Conservation (phyloP, 2,888 invertebrate species). For the Amphiduros pacificus region DNA sequence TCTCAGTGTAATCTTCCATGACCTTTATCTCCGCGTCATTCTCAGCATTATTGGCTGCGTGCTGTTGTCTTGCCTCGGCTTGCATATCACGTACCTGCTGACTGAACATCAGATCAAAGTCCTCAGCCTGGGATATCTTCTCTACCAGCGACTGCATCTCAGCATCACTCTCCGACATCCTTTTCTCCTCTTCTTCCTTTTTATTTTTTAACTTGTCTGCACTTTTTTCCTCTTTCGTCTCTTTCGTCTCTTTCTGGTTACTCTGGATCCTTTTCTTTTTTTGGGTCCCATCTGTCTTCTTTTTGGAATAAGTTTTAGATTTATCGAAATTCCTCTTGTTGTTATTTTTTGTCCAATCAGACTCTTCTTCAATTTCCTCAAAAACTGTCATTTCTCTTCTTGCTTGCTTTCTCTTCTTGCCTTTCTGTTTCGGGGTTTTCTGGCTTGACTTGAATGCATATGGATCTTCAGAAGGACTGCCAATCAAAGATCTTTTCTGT, state of each 20-base stretch:
- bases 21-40: background rate
- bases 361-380: background rate
- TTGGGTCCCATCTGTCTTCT: background rate
- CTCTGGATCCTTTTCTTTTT: background rate
- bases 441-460: slow-evolving; percentile 44
- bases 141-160: slow-evolving; percentile 33
- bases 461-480: slow-evolving; percentile 32
- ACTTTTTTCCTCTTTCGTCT: background rate
- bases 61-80: background rate
- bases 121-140: slow-evolving; percentile 43
- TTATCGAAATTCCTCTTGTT: too few species aligned
- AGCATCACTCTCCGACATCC: slow-evolving; percentile 10
- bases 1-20: background rate
- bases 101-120: slow-evolving; percentile 43
- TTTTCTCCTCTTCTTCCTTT: slow-evolving; percentile 19
- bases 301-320: too few species aligned
- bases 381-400: background rate
- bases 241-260: background rate
- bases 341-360: background rate
- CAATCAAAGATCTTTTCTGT: background rate
- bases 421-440: slow-evolving; percentile 28
- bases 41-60: background rate
- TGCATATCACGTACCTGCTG: slow-evolving; percentile 26
- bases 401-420: background rate
- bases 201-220: too few species aligned